Evolutionary conservation across 2,113 vertebrate genomes (phyloP), one percentile per base, ranked within the genome.

Genomic region (Monarcha castaneiventris): DNA sequence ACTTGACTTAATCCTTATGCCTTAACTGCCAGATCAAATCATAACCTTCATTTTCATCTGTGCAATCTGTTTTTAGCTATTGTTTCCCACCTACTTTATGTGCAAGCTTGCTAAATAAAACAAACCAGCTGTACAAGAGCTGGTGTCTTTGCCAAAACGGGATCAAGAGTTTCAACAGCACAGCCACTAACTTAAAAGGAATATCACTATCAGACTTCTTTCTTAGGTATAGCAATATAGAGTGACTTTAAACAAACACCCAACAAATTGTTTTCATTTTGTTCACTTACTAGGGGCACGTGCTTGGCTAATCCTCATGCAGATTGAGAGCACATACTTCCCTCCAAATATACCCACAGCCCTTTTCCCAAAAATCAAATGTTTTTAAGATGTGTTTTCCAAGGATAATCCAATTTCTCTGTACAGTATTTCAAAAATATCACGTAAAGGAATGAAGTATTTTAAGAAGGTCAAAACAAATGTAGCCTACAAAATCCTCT

Each of bases 101-200:
- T 78, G 87, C 90, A 90, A 93, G 87, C 87, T 95, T 94, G 92
- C 94, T 90, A 79, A 93, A 90, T 90, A 83, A 74, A 91, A 69
- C 76, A 76, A 85, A 69, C 43, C 84, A 91, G 82, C 92, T 63
- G 75, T 25, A 84, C 59, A 55, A 81, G 51, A 85, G 35, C 35
- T 10, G 26, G 27, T 4, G 6, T n/a, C 93, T 62, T 76, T 78
- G 92, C 83, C 92, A 95, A 88, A 88, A 84, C 1, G 3, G 85
- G 79, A 95, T 74, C 68, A 74, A 80, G 75, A 73, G 55, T 48
- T 88, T 71, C 75, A 86, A 55, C 64, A 75, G 43, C 1, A 1
- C 18, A 76, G 58, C 14, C 67, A 56, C n/a, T 61, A 91, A 64
- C 48, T 79, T 79, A 63, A 77, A 93, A 81, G 77, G 25, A 76